Evolutionary conservation across 2,797 vertebrate species (phyloP).

Genomic region (Siniperca undulata): DNA sequence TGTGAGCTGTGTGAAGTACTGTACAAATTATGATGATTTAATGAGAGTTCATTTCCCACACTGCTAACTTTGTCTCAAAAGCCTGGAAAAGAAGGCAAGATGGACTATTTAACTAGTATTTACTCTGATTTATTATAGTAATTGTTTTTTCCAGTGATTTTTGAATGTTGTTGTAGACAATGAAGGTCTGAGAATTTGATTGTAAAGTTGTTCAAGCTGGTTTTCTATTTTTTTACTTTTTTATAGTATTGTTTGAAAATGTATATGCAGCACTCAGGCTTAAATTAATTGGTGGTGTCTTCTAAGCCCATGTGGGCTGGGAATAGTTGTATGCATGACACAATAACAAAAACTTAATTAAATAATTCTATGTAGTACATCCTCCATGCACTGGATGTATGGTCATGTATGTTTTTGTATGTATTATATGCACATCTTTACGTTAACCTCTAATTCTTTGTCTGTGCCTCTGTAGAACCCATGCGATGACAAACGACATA

Average conservation of each 20-base stretch:
- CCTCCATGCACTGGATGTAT: not conserved
- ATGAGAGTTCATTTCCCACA: not conserved
- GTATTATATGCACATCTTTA: not conserved
- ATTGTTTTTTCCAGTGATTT: not conserved
- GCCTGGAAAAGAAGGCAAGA: not conserved
- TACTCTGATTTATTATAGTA: not conserved
- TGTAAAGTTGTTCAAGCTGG: not conserved
- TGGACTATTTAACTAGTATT: not conserved
- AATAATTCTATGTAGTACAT: conserved; percentile 18
- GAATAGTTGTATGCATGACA: not conserved
- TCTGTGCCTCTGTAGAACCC: conserved; percentile 88
- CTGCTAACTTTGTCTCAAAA: not conserved
- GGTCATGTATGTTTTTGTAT: conserved; percentile 17
- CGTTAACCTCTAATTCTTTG: conserved; percentile 33
- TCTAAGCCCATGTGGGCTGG: not conserved
- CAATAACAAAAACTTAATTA: not conserved
- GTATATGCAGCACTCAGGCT: not conserved
- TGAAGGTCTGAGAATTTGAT: not conserved
- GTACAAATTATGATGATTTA: not conserved
- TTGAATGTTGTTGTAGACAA: conserved; percentile 1
- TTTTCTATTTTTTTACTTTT: not conserved
- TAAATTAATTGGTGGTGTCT: conserved; percentile 1
- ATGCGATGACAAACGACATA: conserved; percentile 96
- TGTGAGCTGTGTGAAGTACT: not conserved
- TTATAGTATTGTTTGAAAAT: conserved; percentile 4